These are phyloP conservation scores for Lineus longissimus DNA, from an alignment of 1,140 invertebrate genomes.

Conservation along the genomic window DNA sequence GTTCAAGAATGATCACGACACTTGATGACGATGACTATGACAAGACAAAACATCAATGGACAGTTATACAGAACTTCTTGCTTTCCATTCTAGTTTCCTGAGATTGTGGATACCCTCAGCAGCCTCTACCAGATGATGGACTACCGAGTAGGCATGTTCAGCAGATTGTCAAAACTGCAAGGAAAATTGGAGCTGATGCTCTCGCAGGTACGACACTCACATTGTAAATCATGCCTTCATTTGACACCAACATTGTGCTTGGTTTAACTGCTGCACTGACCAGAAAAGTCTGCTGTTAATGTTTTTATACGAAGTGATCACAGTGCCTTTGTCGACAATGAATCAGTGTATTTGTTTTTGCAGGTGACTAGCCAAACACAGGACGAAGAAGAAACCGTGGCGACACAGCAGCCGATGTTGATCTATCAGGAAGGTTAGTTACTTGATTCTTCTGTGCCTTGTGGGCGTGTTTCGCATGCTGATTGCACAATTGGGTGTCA, in stretches of 20 bases:
- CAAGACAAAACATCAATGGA: too few species aligned
- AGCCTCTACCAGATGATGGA: slow-evolving; percentile 48
- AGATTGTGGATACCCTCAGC: slow-evolving; percentile 42
- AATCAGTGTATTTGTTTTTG: slow-evolving; percentile 13
- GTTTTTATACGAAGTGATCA: background rate
- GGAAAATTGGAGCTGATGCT: slow-evolving; percentile 46
- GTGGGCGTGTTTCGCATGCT: background rate
- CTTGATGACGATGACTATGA: too few species aligned
- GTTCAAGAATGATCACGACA: too few species aligned
- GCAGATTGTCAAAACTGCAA: slow-evolving; percentile 36
- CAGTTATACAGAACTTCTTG: background rate
- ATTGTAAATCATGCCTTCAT: background rate
- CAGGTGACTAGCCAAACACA: slow-evolving; percentile 27
- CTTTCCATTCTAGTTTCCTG: slow-evolving; percentile 34
- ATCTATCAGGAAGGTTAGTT: slow-evolving; percentile 43
- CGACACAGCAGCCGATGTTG: slow-evolving; percentile 25
- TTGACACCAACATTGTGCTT: background rate
- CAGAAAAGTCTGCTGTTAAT: background rate
- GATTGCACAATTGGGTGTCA: background rate
- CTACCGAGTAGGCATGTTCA: slow-evolving; percentile 31
- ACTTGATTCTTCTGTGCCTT: background rate
- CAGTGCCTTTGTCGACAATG: too few species aligned
- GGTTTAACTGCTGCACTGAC: background rate
- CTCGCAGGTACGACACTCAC: slow-evolving; percentile 45
- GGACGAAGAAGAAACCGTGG: slow-evolving; percentile 29